Evolutionary conservation across 2,888 invertebrate species (phyloP).

Genomic region (Rhagium mordax): DNA sequence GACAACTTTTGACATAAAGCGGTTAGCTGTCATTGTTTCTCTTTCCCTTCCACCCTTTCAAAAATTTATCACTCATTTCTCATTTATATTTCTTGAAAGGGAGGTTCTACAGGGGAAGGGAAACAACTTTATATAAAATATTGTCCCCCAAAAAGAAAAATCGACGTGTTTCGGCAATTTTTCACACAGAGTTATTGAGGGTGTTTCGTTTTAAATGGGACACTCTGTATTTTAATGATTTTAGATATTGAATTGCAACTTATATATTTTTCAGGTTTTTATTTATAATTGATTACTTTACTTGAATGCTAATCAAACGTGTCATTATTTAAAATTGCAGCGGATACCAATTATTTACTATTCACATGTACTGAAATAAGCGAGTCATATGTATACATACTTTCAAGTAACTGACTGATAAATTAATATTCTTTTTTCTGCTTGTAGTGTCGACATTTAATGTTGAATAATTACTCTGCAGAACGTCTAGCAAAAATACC

Average conservation of each 20-base stretch:
- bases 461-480: neutral
- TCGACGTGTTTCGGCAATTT: no score
- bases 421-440: neutral
- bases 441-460: neutral
- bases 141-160: no score
- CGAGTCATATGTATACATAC: neutral
- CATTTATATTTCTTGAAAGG: no score
- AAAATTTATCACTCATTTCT: no score
- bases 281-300: neutral
- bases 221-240: no score
- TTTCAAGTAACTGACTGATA: neutral
- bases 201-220: no score
- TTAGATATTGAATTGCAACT: neutral
- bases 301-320: neutral
- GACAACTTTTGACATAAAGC: no score
- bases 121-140: no score
- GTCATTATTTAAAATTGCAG: neutral
- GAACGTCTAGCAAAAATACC: neutral
- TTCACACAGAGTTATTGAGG: no score
- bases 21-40: no score
- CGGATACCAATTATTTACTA: neutral
- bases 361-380: neutral
- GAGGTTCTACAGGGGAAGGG: no score
- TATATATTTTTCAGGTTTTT: neutral
- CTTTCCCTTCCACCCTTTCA: no score